Evolutionary conservation across 1,140 invertebrate genomes (phyloP).

Genomic region (Frieseomelitta varia): DNA sequence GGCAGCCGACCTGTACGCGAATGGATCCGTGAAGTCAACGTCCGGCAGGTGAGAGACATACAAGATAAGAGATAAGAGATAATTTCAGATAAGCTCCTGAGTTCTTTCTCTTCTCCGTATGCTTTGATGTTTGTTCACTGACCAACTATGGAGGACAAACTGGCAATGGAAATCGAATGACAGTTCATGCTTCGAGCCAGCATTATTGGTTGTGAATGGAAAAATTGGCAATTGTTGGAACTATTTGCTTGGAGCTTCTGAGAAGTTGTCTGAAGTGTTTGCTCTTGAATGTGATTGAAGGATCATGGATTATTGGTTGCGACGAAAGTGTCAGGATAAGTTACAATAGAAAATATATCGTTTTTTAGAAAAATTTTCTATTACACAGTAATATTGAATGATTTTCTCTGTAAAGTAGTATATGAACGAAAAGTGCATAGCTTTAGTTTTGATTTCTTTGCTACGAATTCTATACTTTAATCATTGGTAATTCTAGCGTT

Average conservation of each 20-base stretch:
- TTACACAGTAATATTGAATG: too few relatives aligned
- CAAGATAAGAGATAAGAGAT: slow-evolving; percentile 26
- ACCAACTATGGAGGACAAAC: too few relatives aligned
- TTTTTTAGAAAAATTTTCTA: neutral
- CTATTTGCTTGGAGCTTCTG: neutral
- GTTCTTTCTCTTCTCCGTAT: neutral
- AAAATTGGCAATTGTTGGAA: neutral
- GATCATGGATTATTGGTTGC: neutral
- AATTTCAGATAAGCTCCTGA: slow-evolving; percentile 1
- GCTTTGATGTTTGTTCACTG: neutral
- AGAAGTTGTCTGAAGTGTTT: neutral
- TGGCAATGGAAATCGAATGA: neutral
- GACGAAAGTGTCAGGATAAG: neutral
- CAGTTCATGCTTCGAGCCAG: too few relatives aligned
- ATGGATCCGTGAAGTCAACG: slow-evolving; percentile 72
- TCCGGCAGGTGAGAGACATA: slow-evolving; percentile 70
- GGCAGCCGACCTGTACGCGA: slow-evolving; percentile 76
- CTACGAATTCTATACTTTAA: neutral
- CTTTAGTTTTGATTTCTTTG: neutral
- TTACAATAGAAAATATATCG: neutral
- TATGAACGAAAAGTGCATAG: neutral
- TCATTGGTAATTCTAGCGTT: neutral
- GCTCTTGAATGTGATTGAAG: neutral
- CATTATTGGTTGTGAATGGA: neutral
- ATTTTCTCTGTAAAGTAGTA: neutral